Conservation (phyloP, 2,113 vertebrate species). For the Alethe diademata region DNA sequence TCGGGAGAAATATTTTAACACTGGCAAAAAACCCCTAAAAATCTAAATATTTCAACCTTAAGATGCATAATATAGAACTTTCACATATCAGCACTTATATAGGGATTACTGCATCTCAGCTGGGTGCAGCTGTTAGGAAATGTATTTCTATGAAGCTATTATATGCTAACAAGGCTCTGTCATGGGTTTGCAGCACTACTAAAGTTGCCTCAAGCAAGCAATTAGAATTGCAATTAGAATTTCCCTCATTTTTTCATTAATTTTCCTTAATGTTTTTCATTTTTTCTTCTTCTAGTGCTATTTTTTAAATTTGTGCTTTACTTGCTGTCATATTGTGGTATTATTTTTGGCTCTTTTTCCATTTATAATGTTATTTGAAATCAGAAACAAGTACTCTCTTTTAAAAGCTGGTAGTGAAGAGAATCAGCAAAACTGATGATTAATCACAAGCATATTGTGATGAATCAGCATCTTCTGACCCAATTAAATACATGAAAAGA, state of each 20-base stretch:
- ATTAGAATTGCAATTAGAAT: not conserved
- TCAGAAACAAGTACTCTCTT: not conserved
- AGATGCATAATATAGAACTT: not conserved
- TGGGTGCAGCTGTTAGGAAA: not conserved
- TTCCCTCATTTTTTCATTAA: not conserved
- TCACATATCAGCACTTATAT: not conserved
- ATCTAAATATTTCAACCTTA: not conserved
- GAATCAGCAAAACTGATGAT: not conserved
- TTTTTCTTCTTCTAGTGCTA: not conserved
- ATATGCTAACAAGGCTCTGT: not conserved
- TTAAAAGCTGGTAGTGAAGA: not conserved
- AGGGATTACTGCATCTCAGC: not conserved
- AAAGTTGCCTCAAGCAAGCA: not conserved
- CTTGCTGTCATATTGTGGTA: not conserved
- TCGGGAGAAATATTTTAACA: not conserved
- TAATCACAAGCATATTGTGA: not conserved
- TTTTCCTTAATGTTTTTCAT: not conserved
- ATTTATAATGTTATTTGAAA: not conserved
- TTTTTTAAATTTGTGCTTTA: not conserved
- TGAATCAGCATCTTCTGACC: not conserved
- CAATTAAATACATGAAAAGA: not conserved
- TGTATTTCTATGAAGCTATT: not conserved
- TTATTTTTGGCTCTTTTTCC: not conserved
- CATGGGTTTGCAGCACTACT: not conserved
- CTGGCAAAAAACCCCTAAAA: not conserved